Evolutionary conservation across 2,113 vertebrate genomes (phyloP), one percentile per base, ranked within the genome.

Genomic region (Todiramphus chloris): DNA sequence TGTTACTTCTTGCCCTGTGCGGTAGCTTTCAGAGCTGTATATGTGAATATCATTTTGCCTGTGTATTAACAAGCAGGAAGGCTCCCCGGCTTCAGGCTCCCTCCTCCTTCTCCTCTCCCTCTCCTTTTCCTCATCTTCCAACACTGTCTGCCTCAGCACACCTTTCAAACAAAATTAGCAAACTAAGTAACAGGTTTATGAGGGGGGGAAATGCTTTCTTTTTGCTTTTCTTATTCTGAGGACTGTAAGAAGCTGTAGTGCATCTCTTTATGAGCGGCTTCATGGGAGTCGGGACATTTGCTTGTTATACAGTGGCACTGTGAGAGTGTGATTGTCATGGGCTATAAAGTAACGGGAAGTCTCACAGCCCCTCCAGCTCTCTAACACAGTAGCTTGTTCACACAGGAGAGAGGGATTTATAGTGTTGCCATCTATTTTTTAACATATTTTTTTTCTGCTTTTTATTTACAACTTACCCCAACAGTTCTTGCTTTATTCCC

Each of bases 341-440:
- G 70, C 92, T 87, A 82, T 96, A 97, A 96, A 97, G 93, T 94
- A 92, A 86, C 35, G 17, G 74, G 81, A 92, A 97, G 55, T 96
- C 96, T 96, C 94, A n/a, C 96, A 94, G 92, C 89, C 91, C 86
- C 95, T 89, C 94, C 95, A 94, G 92, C 70, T 97, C 95, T 43
- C 83, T 82, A 87, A 48, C 78, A 20, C 92, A 72, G 78, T 13
- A 66, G 67, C 89, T 70, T 74, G 75, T 91, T 94, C 76, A 89
- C 88, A 76, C 69, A 55, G 30, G 95, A 95, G 91, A 84, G 86
- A 76, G 76, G 92, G 83, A 96, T 95, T 96, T 95, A 97, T 95
- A 74, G 94, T 23, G 1, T 43, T 82, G 76, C 75, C 94, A 92
- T 93, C 94, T 93, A 93, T 97, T 95, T 96, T 94, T 94, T 95